Evolutionary conservation across 2,888 invertebrate genomes (phyloP).

Genomic region (Encarsia formosa): DNA sequence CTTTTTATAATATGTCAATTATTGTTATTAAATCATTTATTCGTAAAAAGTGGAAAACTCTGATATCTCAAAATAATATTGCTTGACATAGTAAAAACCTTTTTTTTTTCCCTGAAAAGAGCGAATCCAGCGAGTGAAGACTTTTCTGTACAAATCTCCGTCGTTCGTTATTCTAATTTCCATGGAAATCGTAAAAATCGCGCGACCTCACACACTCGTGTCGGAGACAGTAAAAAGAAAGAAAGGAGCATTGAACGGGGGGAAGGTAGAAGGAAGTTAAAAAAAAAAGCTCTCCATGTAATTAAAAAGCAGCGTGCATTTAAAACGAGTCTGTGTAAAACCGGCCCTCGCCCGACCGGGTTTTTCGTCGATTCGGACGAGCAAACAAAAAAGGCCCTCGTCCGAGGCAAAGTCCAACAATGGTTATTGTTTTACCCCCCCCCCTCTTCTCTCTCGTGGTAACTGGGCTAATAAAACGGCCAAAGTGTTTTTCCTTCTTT

Average conservation of each 20-base stretch:
- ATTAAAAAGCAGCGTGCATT: constrained; percentile 39
- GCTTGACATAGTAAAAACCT: too few species aligned
- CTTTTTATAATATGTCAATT: too few species aligned
- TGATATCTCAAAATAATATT: too few species aligned
- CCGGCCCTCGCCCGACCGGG: not conserved
- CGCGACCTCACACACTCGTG: constrained; percentile 12
- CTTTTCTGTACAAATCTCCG: too few species aligned
- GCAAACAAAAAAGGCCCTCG: constrained; percentile 16
- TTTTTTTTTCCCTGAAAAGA: too few species aligned
- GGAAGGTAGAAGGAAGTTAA: too few species aligned
- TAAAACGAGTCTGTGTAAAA: constrained; percentile 19
- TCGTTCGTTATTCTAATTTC: too few species aligned
- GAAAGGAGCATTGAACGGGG: not conserved
- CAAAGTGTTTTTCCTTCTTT: not conserved
- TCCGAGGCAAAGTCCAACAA: constrained; percentile 34
- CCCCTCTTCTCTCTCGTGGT: constrained; percentile 8
- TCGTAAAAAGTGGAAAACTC: too few species aligned
- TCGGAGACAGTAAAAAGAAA: not conserved
- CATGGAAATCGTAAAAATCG: constrained; percentile 42
- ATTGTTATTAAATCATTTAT: too few species aligned
- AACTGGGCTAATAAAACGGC: constrained; percentile 35
- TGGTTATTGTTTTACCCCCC: constrained; percentile 37
- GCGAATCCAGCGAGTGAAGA: too few species aligned
- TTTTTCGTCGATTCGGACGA: not conserved
- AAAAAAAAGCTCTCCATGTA: constrained; percentile 29